phyloP scores from a whole-genome alignment of 2,797 vertebrate genomes.

The Pseudopleuronectes americanus region DNA sequence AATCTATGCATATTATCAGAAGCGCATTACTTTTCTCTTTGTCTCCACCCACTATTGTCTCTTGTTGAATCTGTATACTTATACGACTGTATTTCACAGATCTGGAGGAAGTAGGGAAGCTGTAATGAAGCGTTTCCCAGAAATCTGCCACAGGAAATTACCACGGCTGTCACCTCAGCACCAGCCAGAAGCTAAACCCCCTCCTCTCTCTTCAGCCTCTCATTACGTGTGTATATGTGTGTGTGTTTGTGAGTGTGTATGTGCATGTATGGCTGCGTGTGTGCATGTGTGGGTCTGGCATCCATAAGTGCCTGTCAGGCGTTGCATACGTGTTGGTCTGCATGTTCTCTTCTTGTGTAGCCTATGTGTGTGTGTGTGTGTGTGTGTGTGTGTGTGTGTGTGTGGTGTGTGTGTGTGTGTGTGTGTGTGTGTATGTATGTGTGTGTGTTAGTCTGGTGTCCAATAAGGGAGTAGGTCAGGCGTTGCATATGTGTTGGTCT shows the following conservation, averaged over 20 bases:
- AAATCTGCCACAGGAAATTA: conserved; percentile 81
- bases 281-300: conserved; percentile 8
- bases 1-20: neutral
- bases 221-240: conserved; percentile 36
- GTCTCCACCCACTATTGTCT: neutral
- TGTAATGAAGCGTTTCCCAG: conserved; percentile 70
- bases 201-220: conserved; percentile 37
- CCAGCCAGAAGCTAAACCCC: conserved; percentile 57
- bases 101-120: conserved; percentile 44
- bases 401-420: conserved; percentile 33
- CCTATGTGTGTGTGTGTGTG: neutral
- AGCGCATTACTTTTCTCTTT: neutral
- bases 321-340: conserved; percentile 39
- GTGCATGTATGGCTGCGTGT: conserved; percentile 21
- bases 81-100: conserved; percentile 24
- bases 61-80: conserved; percentile 10
- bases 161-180: conserved; percentile 71
- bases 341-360: neutral
- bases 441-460: neutral
- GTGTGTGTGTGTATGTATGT: neutral
- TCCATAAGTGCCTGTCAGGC: neutral
- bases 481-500: no score
- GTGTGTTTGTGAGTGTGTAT: neutral
- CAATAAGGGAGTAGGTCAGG: no score
- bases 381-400: conserved; percentile 11